Percentiles rank a stretch among this genome's conserved stretches.
These are phyloP conservation scores for Leptonema lineaticorne DNA, from an alignment of 1,140 invertebrate genomes.

Conservation along the genomic window DNA sequence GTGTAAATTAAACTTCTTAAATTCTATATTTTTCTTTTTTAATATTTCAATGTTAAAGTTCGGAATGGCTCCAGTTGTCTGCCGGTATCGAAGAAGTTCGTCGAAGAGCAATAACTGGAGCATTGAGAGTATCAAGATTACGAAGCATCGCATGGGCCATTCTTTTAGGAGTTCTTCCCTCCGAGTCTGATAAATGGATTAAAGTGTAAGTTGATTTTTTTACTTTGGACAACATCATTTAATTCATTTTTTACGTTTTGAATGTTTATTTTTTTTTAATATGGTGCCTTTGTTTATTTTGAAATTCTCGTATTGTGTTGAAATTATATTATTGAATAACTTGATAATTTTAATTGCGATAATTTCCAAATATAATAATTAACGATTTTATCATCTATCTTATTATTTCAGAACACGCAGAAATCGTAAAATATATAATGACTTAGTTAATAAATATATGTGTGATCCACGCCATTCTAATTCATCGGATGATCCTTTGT, in stretches of 20 bases:
- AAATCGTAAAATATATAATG: constrained; percentile 28
- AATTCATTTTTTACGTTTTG: too few species aligned
- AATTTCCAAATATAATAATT: neutral
- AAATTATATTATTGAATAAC: neutral
- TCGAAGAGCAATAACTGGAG: constrained; percentile 33
- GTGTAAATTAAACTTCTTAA: neutral
- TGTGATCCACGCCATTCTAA: constrained; percentile 28
- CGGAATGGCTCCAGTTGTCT: constrained; percentile 28
- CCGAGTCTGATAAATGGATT: constrained; percentile 29
- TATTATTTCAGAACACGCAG: constrained; percentile 23
- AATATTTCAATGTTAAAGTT: too few species aligned
- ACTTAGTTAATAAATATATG: constrained; percentile 25
- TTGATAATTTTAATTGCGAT: constrained; percentile 2
- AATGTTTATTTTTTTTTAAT: neutral
- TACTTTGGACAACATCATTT: neutral
- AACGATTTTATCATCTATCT: constrained; percentile 2
- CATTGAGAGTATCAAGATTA: constrained; percentile 20
- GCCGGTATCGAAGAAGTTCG: constrained; percentile 28
- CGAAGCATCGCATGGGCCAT: constrained; percentile 37
- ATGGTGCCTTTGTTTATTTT: too few species aligned
- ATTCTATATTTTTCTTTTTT: too few species aligned
- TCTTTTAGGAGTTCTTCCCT: constrained; percentile 27
- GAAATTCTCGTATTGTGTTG: too few species aligned
- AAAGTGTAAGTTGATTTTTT: constrained; percentile 14
- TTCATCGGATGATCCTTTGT: constrained; percentile 36